Percentiles rank a stretch among this genome's conserved stretches.
These are phyloP conservation scores for Epizoanthus scotinus DNA, from an alignment of 92 coral and sea anemone species.

Conservation along the genomic window DNA sequence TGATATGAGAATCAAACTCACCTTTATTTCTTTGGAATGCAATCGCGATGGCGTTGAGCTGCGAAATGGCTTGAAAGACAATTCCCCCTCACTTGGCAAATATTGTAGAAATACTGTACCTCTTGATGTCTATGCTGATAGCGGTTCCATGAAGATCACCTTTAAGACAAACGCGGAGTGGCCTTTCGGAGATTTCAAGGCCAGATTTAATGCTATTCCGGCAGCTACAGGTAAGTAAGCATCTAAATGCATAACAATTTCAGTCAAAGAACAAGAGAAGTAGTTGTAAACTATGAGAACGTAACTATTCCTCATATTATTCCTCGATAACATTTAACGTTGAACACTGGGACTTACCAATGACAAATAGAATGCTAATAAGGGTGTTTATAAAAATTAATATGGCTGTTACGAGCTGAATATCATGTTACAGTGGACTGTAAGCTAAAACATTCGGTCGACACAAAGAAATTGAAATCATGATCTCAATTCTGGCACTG, in stretches of 20 bases:
- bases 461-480: too few species aligned
- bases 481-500: too few species aligned
- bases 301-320: too few species aligned
- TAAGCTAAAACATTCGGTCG: too few species aligned
- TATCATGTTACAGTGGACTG: too few species aligned
- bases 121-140: neutral
- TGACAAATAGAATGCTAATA: too few species aligned
- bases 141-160: conserved; percentile 4
- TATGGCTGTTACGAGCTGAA: too few species aligned
- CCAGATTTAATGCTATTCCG: neutral
- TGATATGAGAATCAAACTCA: neutral
- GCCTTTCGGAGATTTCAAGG: conserved; percentile 16
- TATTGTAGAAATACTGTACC: conserved; percentile 7
- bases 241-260: neutral
- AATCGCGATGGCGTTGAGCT: conserved; percentile 25
- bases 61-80: conserved; percentile 1
- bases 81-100: neutral
- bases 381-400: too few species aligned
- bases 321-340: too few species aligned
- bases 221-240: neutral
- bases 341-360: too few species aligned
- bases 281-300: too few species aligned
- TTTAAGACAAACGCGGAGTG: conserved; percentile 21
- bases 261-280: too few species aligned
- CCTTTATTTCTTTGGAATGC: neutral